A percentile compares a stretch with the other conserved stretches of the same genome.
Evolutionary conservation across 2,888 invertebrate species (phyloP).

Genomic region (Chydorus sphaericus): DNA sequence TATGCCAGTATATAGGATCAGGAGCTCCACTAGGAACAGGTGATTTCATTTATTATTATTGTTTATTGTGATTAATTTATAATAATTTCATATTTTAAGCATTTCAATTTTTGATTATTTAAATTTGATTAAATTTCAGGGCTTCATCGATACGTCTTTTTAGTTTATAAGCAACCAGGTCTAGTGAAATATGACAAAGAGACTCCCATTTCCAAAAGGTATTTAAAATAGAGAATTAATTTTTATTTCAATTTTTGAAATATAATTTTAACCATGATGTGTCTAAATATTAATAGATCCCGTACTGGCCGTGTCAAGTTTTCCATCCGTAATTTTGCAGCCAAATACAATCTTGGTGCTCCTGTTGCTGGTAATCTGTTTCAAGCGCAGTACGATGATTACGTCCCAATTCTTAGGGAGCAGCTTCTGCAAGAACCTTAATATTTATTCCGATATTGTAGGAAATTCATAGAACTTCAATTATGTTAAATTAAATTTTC

Average conservation of each 20-base stretch:
- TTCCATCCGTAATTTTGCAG: constrained; percentile 57
- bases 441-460: no score
- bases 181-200: constrained; percentile 28
- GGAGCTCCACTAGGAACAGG: constrained; percentile 36
- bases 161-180: constrained; percentile 34
- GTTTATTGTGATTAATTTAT: not conserved
- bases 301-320: constrained; percentile 41
- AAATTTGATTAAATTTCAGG: constrained; percentile 22
- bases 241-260: not conserved
- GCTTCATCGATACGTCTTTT: constrained; percentile 36
- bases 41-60: no score
- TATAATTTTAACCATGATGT: not conserved
- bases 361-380: constrained; percentile 79
- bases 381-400: constrained; percentile 74
- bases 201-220: constrained; percentile 26
- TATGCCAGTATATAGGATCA: constrained; percentile 28
- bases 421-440: no score
- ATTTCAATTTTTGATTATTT: no score
- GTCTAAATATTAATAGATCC: no score
- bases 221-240: not conserved
- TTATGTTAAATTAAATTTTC: no score
- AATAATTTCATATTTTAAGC: no score
- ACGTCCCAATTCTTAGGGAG: constrained; percentile 71
- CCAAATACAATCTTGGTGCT: constrained; percentile 61
- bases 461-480: no score